phyloP scores from a whole-genome alignment of 2,797 vertebrate genomes.

The Liparis tanakae region DNA sequence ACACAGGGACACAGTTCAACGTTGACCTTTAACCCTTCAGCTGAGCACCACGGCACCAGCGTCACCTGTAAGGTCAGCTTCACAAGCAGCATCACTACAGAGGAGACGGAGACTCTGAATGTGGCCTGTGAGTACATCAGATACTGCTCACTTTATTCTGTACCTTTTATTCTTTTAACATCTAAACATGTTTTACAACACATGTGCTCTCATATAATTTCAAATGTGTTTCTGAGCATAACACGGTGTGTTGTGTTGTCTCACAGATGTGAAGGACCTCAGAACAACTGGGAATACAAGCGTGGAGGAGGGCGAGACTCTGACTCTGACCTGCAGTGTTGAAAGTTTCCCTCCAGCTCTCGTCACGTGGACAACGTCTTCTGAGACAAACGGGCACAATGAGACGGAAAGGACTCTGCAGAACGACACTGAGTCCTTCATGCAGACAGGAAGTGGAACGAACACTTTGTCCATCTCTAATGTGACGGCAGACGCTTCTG shows the following conservation, averaged over 20 bases:
- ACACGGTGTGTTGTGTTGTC: background rate
- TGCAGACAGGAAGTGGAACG: background rate
- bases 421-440: background rate
- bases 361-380: conserved; percentile 36
- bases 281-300: background rate
- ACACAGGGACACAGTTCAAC: conserved; percentile 35
- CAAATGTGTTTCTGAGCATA: background rate
- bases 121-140: conserved; percentile 56
- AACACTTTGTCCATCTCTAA: conserved; percentile 35
- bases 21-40: conserved; percentile 48
- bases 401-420: background rate
- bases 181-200: no score
- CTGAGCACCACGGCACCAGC: conserved; percentile 15
- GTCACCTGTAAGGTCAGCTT: conserved; percentile 59
- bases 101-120: conserved; percentile 27
- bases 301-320: conserved; percentile 12
- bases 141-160: no score
- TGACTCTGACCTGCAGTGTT: conserved; percentile 60
- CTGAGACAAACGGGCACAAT: background rate
- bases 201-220: no score
- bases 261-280: conserved; percentile 6
- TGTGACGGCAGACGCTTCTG: conserved; percentile 33
- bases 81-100: background rate
- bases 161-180: no score
- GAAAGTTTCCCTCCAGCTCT: conserved; percentile 57